Percentiles rank a stretch among this genome's conserved stretches.
Conservation (phyloP, 2,113 vertebrate genomes). For the Taxidea taxus region DNA sequence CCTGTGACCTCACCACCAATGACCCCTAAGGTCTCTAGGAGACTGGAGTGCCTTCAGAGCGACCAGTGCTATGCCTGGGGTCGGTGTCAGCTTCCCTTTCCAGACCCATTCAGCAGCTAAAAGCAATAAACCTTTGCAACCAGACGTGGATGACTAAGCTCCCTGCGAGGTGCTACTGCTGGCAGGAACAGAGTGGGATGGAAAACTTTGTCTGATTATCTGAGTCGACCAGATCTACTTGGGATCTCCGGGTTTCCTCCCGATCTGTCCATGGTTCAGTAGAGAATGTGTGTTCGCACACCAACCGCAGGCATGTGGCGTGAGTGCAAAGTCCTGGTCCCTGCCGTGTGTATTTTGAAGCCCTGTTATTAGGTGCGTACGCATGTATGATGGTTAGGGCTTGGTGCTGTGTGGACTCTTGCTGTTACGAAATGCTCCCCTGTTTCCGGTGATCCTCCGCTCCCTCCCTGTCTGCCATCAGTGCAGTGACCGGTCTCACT, state of each 20-base stretch:
- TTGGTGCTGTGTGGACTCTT: not conserved
- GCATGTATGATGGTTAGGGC: not conserved
- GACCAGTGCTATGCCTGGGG: not conserved
- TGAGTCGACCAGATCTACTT: not conserved
- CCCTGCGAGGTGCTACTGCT: not conserved
- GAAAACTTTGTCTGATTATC: not conserved
- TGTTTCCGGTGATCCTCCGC: not conserved
- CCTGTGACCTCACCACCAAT: not conserved
- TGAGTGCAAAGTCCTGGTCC: not conserved
- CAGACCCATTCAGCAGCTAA: not conserved
- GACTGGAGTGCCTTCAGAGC: not conserved
- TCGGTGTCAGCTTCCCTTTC: not conserved
- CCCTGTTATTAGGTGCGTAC: not conserved
- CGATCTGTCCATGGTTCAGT: fast-evolving
- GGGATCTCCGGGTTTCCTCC: not conserved
- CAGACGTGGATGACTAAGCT: not conserved
- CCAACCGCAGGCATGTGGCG: not conserved
- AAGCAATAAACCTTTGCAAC: not conserved
- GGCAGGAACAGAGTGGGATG: not conserved
- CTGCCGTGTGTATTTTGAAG: fast-evolving
- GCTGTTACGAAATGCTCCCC: not conserved
- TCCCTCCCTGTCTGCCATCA: not conserved
- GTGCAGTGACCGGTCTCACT: not conserved
- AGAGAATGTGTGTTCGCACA: fast-evolving
- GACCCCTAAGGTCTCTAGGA: not conserved